Percentiles rank a stretch among this genome's conserved stretches.
These are phyloP conservation scores for Mus spicilegus DNA, from an alignment of 2,113 vertebrate genomes.

Conservation along the genomic window DNA sequence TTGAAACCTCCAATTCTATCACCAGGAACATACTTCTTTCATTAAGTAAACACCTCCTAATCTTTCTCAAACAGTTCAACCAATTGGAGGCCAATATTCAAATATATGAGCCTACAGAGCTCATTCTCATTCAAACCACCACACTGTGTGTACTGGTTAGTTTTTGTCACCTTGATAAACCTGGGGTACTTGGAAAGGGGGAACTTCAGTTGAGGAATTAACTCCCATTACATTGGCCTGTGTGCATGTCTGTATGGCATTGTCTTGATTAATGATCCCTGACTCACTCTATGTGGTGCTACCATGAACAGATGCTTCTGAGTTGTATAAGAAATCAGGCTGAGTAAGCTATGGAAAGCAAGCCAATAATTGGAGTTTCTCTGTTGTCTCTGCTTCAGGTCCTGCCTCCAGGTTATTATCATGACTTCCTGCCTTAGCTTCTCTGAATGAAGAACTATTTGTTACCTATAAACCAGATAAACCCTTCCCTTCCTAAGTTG, in stretches of 20 bases:
- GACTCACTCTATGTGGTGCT: not conserved
- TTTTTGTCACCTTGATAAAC: not conserved
- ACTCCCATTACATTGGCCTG: not conserved
- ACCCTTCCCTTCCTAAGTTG: not conserved
- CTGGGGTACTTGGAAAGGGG: not conserved
- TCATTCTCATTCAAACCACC: not conserved
- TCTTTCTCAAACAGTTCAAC: not conserved
- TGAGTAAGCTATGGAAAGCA: not conserved
- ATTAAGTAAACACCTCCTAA: not conserved
- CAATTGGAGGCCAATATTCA: not conserved
- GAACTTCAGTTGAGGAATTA: not conserved
- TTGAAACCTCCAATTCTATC: not conserved
- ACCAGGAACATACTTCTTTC: not conserved
- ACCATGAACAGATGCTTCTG: not conserved
- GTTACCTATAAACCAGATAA: not conserved
- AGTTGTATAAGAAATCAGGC: not conserved
- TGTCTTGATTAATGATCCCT: not conserved
- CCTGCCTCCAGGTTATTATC: not conserved
- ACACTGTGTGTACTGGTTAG: not conserved
- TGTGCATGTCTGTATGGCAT: not conserved
- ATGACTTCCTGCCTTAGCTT: not conserved
- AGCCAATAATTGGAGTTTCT: too few species aligned
- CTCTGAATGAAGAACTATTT: not conserved
- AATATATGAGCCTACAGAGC: not conserved
- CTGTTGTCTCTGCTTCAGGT: not conserved